Conservation (phyloP, 2,888 invertebrate genomes). For the Ophraella communa region DNA sequence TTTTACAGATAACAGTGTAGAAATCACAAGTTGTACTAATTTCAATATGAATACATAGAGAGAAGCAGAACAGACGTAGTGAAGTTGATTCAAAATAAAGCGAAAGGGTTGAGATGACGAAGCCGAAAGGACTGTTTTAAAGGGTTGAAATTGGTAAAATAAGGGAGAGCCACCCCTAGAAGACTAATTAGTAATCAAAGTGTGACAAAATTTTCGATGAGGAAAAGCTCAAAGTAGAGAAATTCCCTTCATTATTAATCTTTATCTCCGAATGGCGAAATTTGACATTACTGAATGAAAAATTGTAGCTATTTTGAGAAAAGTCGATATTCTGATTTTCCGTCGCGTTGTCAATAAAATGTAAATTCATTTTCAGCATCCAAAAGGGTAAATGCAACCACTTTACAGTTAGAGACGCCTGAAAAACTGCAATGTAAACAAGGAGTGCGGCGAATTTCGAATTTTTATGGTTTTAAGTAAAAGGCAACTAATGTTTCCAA, state of each 20-base stretch:
- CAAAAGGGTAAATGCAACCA: neutral
- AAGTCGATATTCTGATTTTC: slow-evolving; percentile 24
- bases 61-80: slow-evolving; percentile 18
- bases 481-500: neutral
- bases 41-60: slow-evolving; percentile 27
- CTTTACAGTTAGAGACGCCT: neutral
- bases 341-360: slow-evolving; percentile 5
- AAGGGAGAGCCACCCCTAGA: slow-evolving; percentile 59
- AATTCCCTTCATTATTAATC: slow-evolving; percentile 43
- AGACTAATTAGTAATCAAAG: slow-evolving; percentile 70
- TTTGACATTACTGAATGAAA: slow-evolving; percentile 40
- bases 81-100: slow-evolving; percentile 32
- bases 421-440: neutral
- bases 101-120: slow-evolving; percentile 29
- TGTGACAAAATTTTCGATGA: slow-evolving; percentile 57
- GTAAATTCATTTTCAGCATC: neutral
- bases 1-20: no score
- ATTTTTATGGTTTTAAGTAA: neutral
- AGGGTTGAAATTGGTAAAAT: slow-evolving; percentile 60
- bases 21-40: slow-evolving; percentile 8
- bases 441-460: neutral
- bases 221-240: slow-evolving; percentile 41
- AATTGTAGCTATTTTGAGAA: slow-evolving; percentile 30
- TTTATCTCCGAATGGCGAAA: slow-evolving; percentile 39
- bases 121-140: slow-evolving; percentile 45